These are phyloP conservation scores for Nomada lathburiana DNA, from an alignment of 2,888 invertebrate species.

Conservation along the genomic window DNA sequence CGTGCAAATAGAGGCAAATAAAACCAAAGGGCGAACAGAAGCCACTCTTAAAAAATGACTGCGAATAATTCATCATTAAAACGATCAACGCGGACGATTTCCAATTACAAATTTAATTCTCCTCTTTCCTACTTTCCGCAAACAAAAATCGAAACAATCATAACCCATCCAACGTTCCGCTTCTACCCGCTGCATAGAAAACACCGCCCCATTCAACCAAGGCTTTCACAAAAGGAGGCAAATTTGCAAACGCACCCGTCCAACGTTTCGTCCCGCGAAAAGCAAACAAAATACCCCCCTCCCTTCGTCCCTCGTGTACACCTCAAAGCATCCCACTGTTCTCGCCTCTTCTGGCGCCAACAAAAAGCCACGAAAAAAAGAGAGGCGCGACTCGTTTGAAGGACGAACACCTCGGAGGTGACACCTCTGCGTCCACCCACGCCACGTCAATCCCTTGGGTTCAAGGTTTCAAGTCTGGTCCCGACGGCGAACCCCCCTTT, in stretches of 20 bases:
- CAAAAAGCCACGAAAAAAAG: not conserved
- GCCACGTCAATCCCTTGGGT: constrained; percentile 34
- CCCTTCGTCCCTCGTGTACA: not conserved
- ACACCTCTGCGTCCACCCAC: constrained; percentile 38
- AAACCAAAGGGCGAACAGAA: too few species aligned
- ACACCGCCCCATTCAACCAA: not conserved
- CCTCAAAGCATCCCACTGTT: not conserved
- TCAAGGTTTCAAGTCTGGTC: constrained; percentile 55
- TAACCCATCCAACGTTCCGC: not conserved
- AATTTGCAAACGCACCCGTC: not conserved
- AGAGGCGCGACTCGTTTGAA: not conserved
- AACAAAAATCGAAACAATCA: not conserved
- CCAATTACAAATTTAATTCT: too few species aligned
- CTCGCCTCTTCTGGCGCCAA: not conserved
- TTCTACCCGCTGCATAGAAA: too few species aligned
- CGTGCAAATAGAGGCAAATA: not conserved
- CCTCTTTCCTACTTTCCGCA: too few species aligned
- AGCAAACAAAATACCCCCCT: not conserved
- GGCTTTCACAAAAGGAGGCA: not conserved
- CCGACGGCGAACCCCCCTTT: constrained; percentile 50
- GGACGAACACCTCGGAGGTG: constrained; percentile 30
- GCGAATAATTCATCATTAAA: too few species aligned
- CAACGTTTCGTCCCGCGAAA: not conserved
- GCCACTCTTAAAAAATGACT: too few species aligned
- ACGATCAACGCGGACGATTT: too few species aligned